Base-by-base conservation (phyloP, 2,797 vertebrate genomes). In the Buceros bicornis region DNA sequence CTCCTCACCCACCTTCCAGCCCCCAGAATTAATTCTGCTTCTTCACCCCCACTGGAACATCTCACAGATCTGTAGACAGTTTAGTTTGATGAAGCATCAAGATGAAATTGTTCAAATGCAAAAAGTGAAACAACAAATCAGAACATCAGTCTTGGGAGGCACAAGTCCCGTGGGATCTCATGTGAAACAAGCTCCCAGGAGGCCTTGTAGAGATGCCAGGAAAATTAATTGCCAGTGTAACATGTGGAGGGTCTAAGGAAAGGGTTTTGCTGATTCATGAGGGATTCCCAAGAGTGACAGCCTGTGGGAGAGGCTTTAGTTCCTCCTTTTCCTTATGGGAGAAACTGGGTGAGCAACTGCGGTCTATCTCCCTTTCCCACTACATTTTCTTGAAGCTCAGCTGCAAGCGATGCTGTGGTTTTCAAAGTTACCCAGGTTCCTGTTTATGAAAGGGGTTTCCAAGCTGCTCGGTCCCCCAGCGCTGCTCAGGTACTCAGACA, bases 31-130 rank as follows among this genome's bases (percentile, higher is more conserved):
- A 88, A 40, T 79, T 86, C 29, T 40, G 60, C 57, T 3, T 3
- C 67, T 88, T 87, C 60, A 65, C 45, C 81, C 89, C 28, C 62
- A 3, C 76, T 50, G 62, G 72, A 58, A 86, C 47, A 88, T 58
- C 81, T 8, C 33, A 19, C 45, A 50, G 61, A 60, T 84, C 67
- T 77, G 62, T 62, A 19, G n/a, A 53, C 87, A 28, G 71, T 88
- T 96, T 93, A 93, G 91, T 93, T 7, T 93, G 87, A 96, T 95
- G 96, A 97, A 94, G 54, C 64, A 7, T 5, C 4, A 8, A 13
- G 78, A 66, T 10, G 76, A 60, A 70, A 21, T 8, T 1, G 2
- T n/a, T 74, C 37, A 25, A 72, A 84, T 21, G 13, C 64, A 77
- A 21, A 29, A 56, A 66, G 48, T 16, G 42, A 48, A 69, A 48